Conservation (phyloP, 2,113 vertebrate species). For the Alouatta palliata region DNA sequence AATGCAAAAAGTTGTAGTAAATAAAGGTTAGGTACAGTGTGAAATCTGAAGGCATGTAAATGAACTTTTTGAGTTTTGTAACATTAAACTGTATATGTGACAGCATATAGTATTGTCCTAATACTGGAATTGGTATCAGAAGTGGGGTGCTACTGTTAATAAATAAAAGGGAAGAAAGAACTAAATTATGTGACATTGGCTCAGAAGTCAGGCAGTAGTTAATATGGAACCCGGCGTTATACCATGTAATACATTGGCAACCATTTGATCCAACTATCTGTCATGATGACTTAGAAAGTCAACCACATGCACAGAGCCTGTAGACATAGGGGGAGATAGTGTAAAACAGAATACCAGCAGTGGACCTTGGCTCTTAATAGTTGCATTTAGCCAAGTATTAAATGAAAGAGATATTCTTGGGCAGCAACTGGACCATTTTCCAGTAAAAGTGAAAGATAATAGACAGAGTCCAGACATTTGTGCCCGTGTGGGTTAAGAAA, state of each 20-base stretch:
- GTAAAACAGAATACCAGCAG: not conserved
- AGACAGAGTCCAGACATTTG: not conserved
- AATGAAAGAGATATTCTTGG: not conserved
- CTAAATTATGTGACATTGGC: rapidly evolving
- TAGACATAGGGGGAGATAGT: not conserved
- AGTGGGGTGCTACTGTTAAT: not conserved
- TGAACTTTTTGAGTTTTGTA: not conserved
- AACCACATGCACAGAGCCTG: too few relatives aligned
- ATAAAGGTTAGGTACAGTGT: not conserved
- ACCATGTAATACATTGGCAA: not conserved
- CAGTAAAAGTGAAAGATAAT: not conserved
- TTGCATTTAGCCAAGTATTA: too few relatives aligned
- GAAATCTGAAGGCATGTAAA: too few relatives aligned
- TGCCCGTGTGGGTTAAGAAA: not conserved
- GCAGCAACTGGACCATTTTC: not conserved
- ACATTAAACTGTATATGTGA: not conserved
- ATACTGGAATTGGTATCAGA: not conserved
- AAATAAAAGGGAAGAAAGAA: not conserved
- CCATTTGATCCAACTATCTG: not conserved
- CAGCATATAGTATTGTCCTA: not conserved
- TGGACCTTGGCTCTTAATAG: not conserved
- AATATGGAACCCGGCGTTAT: not conserved
- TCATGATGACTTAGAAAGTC: not conserved
- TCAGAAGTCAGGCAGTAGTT: not conserved
- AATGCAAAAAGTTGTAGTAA: not conserved